Evolutionary conservation across 2,797 vertebrate species (phyloP).

Genomic region (Meriones psammophilus): DNA sequence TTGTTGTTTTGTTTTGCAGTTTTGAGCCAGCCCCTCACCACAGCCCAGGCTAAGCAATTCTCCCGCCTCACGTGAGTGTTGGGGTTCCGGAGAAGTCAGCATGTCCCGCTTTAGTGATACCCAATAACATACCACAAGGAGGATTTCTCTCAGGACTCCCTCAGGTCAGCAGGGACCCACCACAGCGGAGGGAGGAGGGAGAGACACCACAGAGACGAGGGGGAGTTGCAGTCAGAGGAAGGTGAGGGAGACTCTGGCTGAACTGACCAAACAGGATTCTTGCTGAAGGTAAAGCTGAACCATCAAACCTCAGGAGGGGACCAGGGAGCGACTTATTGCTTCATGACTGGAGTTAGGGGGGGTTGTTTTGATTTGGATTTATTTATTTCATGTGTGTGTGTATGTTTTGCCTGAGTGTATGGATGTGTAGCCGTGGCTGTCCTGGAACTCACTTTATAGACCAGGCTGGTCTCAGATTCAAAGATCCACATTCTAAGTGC

Average conservation of each 20-base stretch:
- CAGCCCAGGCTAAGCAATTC: neutral
- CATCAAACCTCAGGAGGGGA: neutral
- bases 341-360: too few species aligned
- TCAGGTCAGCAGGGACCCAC: neutral
- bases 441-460: neutral
- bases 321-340: neutral
- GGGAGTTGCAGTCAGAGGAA: neutral
- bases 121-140: neutral
- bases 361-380: neutral
- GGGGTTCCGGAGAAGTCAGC: too few species aligned
- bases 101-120: neutral
- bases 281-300: neutral
- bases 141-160: neutral
- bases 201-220: neutral
- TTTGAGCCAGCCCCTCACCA: neutral
- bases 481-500: neutral
- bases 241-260: neutral
- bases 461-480: neutral
- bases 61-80: neutral
- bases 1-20: neutral
- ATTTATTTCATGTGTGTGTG: neutral
- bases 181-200: neutral
- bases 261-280: slow-evolving; percentile 10
- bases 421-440: neutral
- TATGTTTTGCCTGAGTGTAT: neutral